A percentile compares a stretch with the other conserved stretches of the same genome.
These are phyloP conservation scores for Macropis europaea DNA, from an alignment of 2,888 invertebrate species.

Conservation along the genomic window DNA sequence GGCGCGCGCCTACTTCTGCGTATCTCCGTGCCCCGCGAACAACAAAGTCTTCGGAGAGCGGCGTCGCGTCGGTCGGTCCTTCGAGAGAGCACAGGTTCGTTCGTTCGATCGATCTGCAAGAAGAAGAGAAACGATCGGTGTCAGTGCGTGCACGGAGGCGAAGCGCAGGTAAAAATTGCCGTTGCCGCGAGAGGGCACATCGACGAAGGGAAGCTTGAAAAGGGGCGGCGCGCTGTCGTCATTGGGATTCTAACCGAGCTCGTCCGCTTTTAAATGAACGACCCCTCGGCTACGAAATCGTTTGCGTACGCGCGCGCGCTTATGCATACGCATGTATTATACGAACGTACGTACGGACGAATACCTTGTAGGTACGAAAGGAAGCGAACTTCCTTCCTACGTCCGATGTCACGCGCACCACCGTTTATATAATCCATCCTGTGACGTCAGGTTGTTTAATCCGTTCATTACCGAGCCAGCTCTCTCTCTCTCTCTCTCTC, in stretches of 20 bases:
- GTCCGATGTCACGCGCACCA: constrained; percentile 75
- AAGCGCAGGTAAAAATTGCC: constrained; percentile 24
- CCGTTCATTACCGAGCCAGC: constrained; percentile 73
- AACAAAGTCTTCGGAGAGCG: too few species aligned
- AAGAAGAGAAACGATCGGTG: neutral
- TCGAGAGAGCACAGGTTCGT: too few species aligned
- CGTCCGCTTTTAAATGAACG: constrained; percentile 66
- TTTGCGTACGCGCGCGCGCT: constrained; percentile 26
- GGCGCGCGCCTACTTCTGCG: neutral
- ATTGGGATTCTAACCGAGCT: constrained; percentile 63
- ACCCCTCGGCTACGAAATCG: constrained; percentile 58
- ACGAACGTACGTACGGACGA: constrained; percentile 48
- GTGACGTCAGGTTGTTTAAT: constrained; percentile 78
- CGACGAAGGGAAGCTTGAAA: constrained; percentile 46
- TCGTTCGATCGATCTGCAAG: constrained; percentile 7
- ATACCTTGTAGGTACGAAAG: constrained; percentile 76
- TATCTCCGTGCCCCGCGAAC: neutral
- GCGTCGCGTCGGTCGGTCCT: too few species aligned
- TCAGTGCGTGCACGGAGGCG: neutral
- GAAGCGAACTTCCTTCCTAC: constrained; percentile 79
- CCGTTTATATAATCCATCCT: constrained; percentile 79
- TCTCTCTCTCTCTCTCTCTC: constrained; percentile 22
- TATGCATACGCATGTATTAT: constrained; percentile 9
- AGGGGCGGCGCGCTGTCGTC: constrained; percentile 50
- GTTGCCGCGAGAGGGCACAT: neutral